Evolutionary conservation across 2,113 vertebrate species (phyloP), one percentile per base, ranked within the genome.

Genomic region (Ascaphus truei): DNA sequence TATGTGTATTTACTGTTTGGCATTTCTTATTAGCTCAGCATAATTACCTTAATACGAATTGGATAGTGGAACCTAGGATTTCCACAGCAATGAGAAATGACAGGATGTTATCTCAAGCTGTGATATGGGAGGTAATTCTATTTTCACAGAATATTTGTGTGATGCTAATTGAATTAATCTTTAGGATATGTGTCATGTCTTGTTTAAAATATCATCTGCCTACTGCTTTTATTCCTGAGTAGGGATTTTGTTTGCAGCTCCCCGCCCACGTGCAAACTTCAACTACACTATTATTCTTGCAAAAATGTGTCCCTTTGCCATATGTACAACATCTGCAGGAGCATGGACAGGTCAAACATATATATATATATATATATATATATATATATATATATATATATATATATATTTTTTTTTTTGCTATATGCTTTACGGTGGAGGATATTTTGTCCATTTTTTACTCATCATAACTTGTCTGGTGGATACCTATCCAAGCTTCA

Each of bases 111-210:
- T 84, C 78, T 78, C 71, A 69, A 63, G 75, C 73, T 75, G 75
- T 78, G 73, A 84, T 73, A 82, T 64, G 73, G 73, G 75, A 85
- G 58, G 59, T 74, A 78, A 84, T 83, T 83, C 67, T 36, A 56
- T 85, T 88, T 82, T 75, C 72, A 78, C 25, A 76, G 75, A 80
- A 79, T 62, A 73, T 83, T 77, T 73, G 77, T 77, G 71, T 75
- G 71, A 77, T 71, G 30, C 9, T 79, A 72, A 82, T 77, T 82
- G 62, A 80, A 78, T 84, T 81, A 77, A 22, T 79, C 65, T 74
- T 79, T 75, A 73, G 72, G 33, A 68, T 81, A 61, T 64, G 61
- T 77, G 62, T 36, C 62, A 62, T 64, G 1, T 72, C 73, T 77
- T 74, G 10, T 67, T 67, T 72, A 53, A 64, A 34, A 4, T 30